Conservation (phyloP, 2,888 invertebrate species). For the Xestia rhomboidea region DNA sequence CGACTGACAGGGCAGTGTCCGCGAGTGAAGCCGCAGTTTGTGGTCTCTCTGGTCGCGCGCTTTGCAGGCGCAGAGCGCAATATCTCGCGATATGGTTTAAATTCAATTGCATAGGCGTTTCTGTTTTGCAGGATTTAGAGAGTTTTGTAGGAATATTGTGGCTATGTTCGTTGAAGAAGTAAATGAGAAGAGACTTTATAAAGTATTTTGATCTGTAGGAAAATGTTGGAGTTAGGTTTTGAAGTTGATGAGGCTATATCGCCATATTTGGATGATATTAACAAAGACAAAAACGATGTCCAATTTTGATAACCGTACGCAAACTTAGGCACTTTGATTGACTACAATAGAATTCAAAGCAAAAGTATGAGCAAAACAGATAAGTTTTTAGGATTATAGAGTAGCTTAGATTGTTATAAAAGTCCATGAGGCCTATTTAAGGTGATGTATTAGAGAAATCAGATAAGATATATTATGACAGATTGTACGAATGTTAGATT, state of each 20-base stretch:
- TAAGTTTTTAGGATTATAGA: background rate
- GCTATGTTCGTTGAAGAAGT: no score
- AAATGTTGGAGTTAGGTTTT: background rate
- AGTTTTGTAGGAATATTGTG: background rate
- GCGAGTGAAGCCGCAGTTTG: constrained; percentile 59
- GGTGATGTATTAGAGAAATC: background rate
- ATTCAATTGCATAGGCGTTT: constrained; percentile 26
- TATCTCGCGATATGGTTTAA: constrained; percentile 48
- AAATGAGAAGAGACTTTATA: background rate
- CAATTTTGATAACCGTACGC: background rate
- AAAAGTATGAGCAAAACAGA: no score
- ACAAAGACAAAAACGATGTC: background rate
- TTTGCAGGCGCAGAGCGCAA: constrained; percentile 46
- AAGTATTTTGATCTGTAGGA: background rate
- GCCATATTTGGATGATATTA: no score
- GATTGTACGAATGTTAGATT: background rate
- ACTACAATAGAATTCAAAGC: no score
- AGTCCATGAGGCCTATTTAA: background rate
- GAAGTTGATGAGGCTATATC: background rate
- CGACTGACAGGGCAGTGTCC: constrained; percentile 64
- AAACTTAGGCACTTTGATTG: background rate
- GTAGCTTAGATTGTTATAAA: background rate
- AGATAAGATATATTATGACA: background rate
- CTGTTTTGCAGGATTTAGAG: background rate
- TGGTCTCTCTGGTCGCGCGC: constrained; percentile 59